Evolutionary conservation across 1,140 invertebrate species (phyloP), one percentile per base, ranked within the genome.

Genomic region (Sitodiplosis mosellana): DNA sequence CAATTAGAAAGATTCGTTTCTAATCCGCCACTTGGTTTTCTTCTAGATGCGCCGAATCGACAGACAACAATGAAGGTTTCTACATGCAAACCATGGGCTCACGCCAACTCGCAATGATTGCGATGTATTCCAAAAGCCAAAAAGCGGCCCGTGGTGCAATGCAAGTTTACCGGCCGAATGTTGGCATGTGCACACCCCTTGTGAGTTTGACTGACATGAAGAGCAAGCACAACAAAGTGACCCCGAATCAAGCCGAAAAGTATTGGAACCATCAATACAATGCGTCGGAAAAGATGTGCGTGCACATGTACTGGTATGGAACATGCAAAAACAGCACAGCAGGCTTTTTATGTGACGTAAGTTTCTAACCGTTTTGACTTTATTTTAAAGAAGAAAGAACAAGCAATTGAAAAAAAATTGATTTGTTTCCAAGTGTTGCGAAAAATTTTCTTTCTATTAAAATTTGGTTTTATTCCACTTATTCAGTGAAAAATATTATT

Each of bases 201-300:
- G 92, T 97, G 64, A 79, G 82, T 4, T 69, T 94, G n/a, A 76
- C 78, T 2, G 90, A 95, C 59, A 67, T 99, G 12, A 82, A 88
- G 64, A 92, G 91, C 65, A 94, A 94, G 62, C 96, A 94, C 67
- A 84, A 83, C 58, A 86, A 86, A 63, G 83, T 87, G n/a, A 64
- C 69, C 6, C 68, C 72, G 11, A 73, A 76, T 20, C 83, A 87
- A 54, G 92, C 90, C 1, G 80, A 93, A 65, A 60, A 74, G 4
- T 77, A 84, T 53, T 99, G 95, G 95, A 80, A 77, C 12, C 78
- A 87, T 52, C 91, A 96, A 59, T 95, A 90, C 63, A 74, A 82
- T 47, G 73, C 80, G 1, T 90, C 90, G 33, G 77, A 81, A 40
- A 77, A 76, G 27, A 81, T 78, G 0, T 97, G 93, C 67, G 87